Base-by-base conservation (phyloP, 2,888 invertebrate species). In the Branchipolynoe longqiensis region DNA sequence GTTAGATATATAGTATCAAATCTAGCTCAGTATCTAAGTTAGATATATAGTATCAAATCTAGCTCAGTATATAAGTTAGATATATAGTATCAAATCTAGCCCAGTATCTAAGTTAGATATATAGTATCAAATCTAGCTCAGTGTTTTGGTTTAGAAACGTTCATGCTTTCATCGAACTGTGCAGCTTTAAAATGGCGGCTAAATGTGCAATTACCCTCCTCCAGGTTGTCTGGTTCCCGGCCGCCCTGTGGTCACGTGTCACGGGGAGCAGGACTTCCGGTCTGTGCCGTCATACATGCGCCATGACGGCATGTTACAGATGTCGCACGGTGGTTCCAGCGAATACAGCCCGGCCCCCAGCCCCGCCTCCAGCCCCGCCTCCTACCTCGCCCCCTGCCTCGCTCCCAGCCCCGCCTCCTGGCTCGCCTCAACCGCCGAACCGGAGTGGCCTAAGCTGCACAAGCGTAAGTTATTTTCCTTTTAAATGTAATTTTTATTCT, bases 361-460 rank as follows among this genome's bases (percentile, higher is more conserved):
- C n/a, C 58, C 58, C n/a, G n/a, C 58, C 58, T 58, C 58, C 12
- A 58, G 58, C 58, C 58, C 58, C 48, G 18, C 48, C 48, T 18
- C 8, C 48, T 18, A 18, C 18, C 48, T 48, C 48, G 48, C 48
- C 48, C 48, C 48, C 8, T 12, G 48, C 48, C 48, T 18, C 48
- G n/a, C 58, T 25, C n/a, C 12, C 58, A 8, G 58, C n/a, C 12
- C n/a, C 58, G 4, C n/a, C 18, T 4, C 58, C 58, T 18, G 14
- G 4, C 58, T 25, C 58, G 25, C 58, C 58, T 4, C 4, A 4
- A n/a, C 18, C 12, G 48, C 54, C 4, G 78, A 78, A 41, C 78
- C 78, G 0, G 78, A 78, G 48, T 78, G 78, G 78, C 78, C 78
- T 6, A 78, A 78, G 48, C 31, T 78, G 6, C 78, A 78, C 2